These are phyloP conservation scores for Gallinago nigripennis DNA, from an alignment of 2,797 vertebrate species.

Conservation along the genomic window DNA sequence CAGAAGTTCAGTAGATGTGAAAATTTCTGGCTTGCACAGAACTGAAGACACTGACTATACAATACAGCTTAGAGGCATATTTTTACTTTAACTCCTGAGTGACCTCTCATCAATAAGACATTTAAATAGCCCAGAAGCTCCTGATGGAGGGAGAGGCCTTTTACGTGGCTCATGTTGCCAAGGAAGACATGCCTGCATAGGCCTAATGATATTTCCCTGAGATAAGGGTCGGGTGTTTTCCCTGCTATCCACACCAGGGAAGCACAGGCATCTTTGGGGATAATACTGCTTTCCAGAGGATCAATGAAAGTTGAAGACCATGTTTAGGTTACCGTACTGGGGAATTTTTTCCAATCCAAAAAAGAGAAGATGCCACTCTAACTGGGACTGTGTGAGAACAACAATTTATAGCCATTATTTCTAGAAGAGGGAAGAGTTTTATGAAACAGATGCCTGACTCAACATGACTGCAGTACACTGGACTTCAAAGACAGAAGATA, in stretches of 20 bases:
- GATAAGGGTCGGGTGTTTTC: not conserved
- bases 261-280: not conserved
- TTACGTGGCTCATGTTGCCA: not conserved
- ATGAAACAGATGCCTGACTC: not conserved
- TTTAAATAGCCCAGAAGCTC: not conserved
- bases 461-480: not conserved
- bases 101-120: not conserved
- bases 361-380: not conserved
- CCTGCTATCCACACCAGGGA: not conserved
- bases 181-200: not conserved
- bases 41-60: not conserved
- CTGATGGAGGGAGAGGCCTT: not conserved
- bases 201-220: not conserved
- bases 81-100: not conserved
- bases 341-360: not conserved
- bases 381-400: not conserved
- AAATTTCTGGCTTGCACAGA: not conserved
- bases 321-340: not conserved
- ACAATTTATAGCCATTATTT: not conserved
- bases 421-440: not conserved
- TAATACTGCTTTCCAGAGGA: not conserved
- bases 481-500: not conserved
- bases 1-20: not conserved
- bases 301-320: not conserved
- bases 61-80: not conserved